phyloP scores from a whole-genome alignment of 2,888 invertebrate genomes.

The Cataglyphis albicans region DNA sequence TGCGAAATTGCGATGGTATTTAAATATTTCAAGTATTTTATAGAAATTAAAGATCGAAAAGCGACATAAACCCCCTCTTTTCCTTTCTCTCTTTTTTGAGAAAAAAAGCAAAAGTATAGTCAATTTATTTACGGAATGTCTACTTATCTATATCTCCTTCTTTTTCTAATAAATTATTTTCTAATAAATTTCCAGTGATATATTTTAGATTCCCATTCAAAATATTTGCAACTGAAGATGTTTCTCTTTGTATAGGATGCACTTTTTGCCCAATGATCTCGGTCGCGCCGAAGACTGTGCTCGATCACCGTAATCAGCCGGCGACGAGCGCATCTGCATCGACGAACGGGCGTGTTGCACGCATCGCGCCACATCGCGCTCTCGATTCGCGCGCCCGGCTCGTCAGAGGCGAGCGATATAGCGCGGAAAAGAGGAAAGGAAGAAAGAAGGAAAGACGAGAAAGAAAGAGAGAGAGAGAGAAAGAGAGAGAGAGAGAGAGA shows the following conservation, averaged over 20 bases:
- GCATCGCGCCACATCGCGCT: slow-evolving; percentile 37
- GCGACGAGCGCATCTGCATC: slow-evolving; percentile 22
- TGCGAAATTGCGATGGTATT: background rate
- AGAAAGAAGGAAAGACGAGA: slow-evolving; percentile 9
- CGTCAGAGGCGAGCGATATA: slow-evolving; percentile 29
- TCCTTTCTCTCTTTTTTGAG: background rate
- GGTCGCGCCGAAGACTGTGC: background rate
- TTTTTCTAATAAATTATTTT: background rate
- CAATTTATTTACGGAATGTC: background rate
- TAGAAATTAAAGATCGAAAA: background rate
- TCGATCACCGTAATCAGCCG: slow-evolving; percentile 26
- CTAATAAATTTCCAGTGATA: too few relatives aligned
- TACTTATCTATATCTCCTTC: background rate
- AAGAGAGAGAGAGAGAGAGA: background rate
- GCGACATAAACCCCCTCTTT: too few relatives aligned
- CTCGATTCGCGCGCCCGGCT: slow-evolving; percentile 35
- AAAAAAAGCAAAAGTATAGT: background rate
- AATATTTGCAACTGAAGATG: slow-evolving; percentile 2
- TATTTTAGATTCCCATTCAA: background rate
- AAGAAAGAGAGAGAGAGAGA: background rate
- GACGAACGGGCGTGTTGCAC: slow-evolving; percentile 11
- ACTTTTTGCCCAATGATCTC: slow-evolving; percentile 13
- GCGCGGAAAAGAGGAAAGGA: slow-evolving; percentile 16
- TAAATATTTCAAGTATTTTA: background rate
- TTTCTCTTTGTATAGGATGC: background rate